Conservation (phyloP, 2,797 vertebrate genomes). For the Rallus crepitans region DNA sequence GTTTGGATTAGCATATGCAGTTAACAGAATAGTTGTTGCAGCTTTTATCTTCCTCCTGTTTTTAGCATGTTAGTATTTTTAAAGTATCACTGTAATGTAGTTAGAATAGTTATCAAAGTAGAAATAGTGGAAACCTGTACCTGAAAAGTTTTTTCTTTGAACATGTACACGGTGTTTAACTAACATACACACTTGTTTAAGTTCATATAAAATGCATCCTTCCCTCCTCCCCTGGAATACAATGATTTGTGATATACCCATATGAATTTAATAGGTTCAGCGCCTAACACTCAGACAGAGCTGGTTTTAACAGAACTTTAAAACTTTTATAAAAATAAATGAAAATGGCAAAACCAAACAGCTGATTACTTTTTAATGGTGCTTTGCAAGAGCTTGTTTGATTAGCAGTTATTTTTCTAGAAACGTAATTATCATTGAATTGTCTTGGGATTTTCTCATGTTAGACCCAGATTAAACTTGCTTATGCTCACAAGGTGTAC, state of each 20-base stretch:
- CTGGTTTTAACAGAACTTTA: neutral
- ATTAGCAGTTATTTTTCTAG: neutral
- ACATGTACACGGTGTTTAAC: neutral
- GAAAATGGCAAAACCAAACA: neutral
- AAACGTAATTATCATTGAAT: neutral
- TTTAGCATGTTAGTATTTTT: accelerated
- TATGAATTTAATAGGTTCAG: neutral
- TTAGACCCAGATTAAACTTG: neutral
- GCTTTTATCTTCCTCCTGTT: neutral
- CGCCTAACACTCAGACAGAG: neutral
- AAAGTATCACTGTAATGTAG: neutral
- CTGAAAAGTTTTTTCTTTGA: neutral
- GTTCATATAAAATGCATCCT: neutral
- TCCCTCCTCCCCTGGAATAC: neutral
- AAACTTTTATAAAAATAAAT: neutral
- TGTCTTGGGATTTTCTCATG: neutral
- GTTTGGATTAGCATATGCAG: neutral
- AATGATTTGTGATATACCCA: neutral
- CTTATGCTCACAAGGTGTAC: neutral
- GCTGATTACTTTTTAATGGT: neutral
- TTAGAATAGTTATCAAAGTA: neutral
- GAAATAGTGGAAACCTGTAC: neutral
- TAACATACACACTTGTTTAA: accelerated
- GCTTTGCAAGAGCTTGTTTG: neutral
- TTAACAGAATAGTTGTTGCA: neutral